These are phyloP conservation scores for Epicampocera succincta DNA, from an alignment of 2,888 invertebrate genomes.

Conservation along the genomic window DNA sequence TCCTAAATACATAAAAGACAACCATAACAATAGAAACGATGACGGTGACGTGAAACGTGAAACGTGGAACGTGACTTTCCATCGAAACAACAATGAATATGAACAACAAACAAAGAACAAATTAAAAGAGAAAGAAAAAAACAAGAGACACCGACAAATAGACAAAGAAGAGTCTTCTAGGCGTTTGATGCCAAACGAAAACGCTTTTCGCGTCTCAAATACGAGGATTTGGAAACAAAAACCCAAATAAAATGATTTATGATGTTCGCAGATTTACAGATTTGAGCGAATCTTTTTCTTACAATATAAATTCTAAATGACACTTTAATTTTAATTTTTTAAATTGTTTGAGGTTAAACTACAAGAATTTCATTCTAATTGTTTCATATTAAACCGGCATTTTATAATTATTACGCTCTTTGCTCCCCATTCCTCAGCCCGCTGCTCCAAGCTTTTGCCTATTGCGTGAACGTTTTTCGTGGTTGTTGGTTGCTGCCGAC, in stretches of 20 bases:
- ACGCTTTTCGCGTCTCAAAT: slow-evolving; percentile 22
- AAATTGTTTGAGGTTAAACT: background rate
- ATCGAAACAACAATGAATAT: slow-evolving; percentile 64
- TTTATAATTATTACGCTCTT: slow-evolving; percentile 18
- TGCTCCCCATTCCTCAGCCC: slow-evolving; percentile 5
- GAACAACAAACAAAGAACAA: slow-evolving; percentile 14
- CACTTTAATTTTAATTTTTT: slow-evolving; percentile 50
- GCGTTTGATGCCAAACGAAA: slow-evolving; percentile 67
- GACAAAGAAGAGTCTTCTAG: slow-evolving; percentile 56
- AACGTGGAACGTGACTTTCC: slow-evolving; percentile 67
- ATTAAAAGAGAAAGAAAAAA: background rate
- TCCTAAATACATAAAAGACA: slow-evolving; percentile 49
- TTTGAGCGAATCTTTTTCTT: background rate
- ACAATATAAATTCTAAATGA: slow-evolving; percentile 24
- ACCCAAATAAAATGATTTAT: slow-evolving; percentile 63
- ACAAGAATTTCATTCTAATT: slow-evolving; percentile 61
- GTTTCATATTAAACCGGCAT: slow-evolving; percentile 63
- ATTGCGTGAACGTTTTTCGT: background rate
- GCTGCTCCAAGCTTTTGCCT: background rate
- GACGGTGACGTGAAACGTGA: too few species aligned
- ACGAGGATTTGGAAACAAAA: slow-evolving; percentile 30
- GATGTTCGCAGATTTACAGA: slow-evolving; percentile 48
- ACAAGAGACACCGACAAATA: slow-evolving; percentile 18
- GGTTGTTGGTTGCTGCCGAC: slow-evolving; percentile 43
- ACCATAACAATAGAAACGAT: slow-evolving; percentile 62